These are phyloP conservation scores for Drosophila neutralis DNA, from an alignment of 2,888 invertebrate species.

Conservation along the genomic window DNA sequence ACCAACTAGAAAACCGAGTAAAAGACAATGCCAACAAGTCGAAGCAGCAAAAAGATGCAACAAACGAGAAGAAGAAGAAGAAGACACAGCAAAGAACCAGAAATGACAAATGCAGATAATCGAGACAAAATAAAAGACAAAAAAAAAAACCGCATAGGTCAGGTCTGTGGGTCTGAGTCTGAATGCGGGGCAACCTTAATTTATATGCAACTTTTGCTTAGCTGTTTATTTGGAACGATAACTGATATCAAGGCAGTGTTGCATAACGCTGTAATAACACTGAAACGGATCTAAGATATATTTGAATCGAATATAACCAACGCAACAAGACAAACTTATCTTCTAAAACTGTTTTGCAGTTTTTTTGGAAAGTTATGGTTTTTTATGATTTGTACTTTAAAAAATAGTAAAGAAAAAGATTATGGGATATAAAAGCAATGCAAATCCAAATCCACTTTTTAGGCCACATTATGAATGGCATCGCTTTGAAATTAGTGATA, in stretches of 20 bases:
- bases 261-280: slow-evolving; percentile 6
- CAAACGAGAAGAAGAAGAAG: slow-evolving; percentile 25
- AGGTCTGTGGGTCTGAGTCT: slow-evolving; percentile 64
- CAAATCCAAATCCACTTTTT: not conserved
- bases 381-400: not conserved
- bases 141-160: slow-evolving; percentile 60
- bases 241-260: slow-evolving; percentile 9
- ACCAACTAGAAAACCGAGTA: slow-evolving; percentile 10
- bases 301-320: not conserved
- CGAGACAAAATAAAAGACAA: slow-evolving; percentile 10
- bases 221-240: slow-evolving; percentile 4
- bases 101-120: slow-evolving; percentile 28
- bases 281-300: not conserved
- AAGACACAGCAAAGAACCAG: slow-evolving; percentile 37
- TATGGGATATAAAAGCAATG: not conserved
- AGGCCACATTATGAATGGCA: not conserved
- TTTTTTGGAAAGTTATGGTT: not conserved
- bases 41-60: slow-evolving; percentile 21
- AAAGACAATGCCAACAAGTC: slow-evolving; percentile 21
- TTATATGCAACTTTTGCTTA: slow-evolving; percentile 9
- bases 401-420: not conserved
- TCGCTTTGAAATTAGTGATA: not conserved
- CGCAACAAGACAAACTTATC: not conserved
- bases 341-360: not conserved
- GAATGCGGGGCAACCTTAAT: slow-evolving; percentile 60